Conservation (phyloP, 2,797 vertebrate species). For the Sebastes hubbsi region DNA sequence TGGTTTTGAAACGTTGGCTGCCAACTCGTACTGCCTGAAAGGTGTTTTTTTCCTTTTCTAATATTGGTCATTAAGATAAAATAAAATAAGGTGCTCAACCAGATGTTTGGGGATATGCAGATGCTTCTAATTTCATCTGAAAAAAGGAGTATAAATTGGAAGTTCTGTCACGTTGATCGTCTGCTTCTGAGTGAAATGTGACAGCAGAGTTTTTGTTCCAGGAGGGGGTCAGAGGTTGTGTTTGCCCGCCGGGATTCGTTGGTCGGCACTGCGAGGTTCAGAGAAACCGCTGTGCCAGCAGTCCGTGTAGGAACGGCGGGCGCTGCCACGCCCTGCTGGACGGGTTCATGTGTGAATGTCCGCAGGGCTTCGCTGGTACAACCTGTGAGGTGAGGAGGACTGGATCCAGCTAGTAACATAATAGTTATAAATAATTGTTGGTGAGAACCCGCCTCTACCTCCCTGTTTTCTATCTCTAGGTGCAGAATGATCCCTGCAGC, state of each 20-base stretch:
- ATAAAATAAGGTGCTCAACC: background rate
- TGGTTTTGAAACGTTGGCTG: background rate
- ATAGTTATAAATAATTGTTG: background rate
- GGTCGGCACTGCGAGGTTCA: conserved; percentile 91
- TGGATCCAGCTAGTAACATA: background rate
- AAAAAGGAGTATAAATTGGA: background rate
- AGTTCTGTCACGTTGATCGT: background rate
- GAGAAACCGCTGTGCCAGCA: conserved; percentile 84
- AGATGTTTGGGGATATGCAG: background rate
- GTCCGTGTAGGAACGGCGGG: conserved; percentile 87
- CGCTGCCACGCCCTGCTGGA: conserved; percentile 83
- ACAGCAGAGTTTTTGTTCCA: conserved; percentile 42
- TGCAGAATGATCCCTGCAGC: conserved; percentile 87
- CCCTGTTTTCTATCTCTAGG: conserved; percentile 67
- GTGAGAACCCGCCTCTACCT: background rate
- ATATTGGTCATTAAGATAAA: background rate
- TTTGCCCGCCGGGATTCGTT: conserved; percentile 86
- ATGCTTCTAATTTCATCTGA: background rate
- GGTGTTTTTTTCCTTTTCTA: background rate
- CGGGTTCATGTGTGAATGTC: conserved; percentile 88
- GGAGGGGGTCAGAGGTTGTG: conserved; percentile 85
- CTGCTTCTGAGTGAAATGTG: background rate
- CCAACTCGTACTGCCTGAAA: background rate
- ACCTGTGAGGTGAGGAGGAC: conserved; percentile 90
- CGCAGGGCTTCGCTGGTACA: conserved; percentile 83